Evolutionary conservation across 1,140 invertebrate genomes (phyloP), one percentile per base, ranked within the genome.

Genomic region (Eubasilissa regina): DNA sequence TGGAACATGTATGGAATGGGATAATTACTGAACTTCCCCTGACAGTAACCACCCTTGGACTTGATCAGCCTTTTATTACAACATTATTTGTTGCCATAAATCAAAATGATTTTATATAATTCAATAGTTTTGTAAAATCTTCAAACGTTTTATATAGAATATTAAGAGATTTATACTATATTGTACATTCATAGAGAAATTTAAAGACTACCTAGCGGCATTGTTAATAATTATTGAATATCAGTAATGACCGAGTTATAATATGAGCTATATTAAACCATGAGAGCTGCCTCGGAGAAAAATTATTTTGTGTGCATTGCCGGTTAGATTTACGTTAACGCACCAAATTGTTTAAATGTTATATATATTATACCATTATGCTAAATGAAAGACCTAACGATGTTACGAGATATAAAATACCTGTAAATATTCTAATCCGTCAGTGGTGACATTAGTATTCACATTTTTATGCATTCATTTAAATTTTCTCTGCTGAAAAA

Each of bases 141-240:
- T 35, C 25, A 35, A 35, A 35, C 6, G 6, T 35, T 68, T 21
- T 68, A 68, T n/a, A 68, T 68, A 68, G 15, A 68, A 19, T 19
- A 19, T 68, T 68, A 68, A 68, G 64, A 68, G 64, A 68, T 47
- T 68, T 68, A 64, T 68, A 35, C 25, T 35, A 62, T 62, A 68
- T 68, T 68, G 64, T 68, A 68, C 8, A 13, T 45, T 68, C 44
- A 68, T 45, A 68, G 44, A 68, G 64, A 68, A 68, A 68, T 68
- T 47, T 45, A 47, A 68, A 68, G 64, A 68, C 64, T 68, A 17
- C 44, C 11, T 17, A 45, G 44, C 44, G 9, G 12, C 64, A 17
- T 17, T 68, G 64, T 68, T 68, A 12, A 68, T 17, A 45, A 19
- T 64, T 25, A 64, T 64, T 13, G 12, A 19, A 58, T 15, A 15